Base-by-base conservation (phyloP, 2,888 invertebrate genomes). In the Drosophila antonietae region DNA sequence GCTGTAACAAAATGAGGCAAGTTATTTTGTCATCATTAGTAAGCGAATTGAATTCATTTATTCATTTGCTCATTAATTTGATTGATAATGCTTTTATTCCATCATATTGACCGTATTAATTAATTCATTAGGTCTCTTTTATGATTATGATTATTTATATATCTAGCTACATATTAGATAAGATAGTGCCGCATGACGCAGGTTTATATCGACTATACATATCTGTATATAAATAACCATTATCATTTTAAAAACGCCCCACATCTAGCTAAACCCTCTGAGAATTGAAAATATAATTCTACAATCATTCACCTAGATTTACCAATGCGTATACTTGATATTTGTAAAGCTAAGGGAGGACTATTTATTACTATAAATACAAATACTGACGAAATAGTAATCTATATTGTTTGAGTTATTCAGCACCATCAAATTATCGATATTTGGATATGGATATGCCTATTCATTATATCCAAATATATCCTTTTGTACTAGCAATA, bases 1-100 rank as follows among this genome's bases (percentile, higher is more conserved):
- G 92, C 93, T 93, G 76, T 31, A 86, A 72, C 53, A 58, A 46
- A 71, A 61, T 58, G 49, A 60, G 58, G 56, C 23, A 49, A 47
- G 14, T 52, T 28, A 3, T 15, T 7, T 6, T 15, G 23, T 9
- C 46, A 49, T 49, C 31, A 39, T 75, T 7, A 59, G 49, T 20
- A 8, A 53, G 35, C 23, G 15, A 35, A 18, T 41, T 6, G 28
- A 28, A 28, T 28, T 28, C 28, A 28, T 28, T 28, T 28, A 28
- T 28, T 28, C 28, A 28, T 28, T 28, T 28, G 28, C 5, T 1
- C 53, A 23, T 28, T 55, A 8, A 55, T 41, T 23, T 9, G 15
- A 20, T 41, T 39, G 55, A 39, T 39, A 33, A 18, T 41, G 23
- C 8, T 43, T 47, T 67, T 56, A 53, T 55, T 41, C 3, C 1